These are phyloP conservation scores for Acanthurus tractus DNA, from an alignment of 2,797 vertebrate species.

Conservation along the genomic window DNA sequence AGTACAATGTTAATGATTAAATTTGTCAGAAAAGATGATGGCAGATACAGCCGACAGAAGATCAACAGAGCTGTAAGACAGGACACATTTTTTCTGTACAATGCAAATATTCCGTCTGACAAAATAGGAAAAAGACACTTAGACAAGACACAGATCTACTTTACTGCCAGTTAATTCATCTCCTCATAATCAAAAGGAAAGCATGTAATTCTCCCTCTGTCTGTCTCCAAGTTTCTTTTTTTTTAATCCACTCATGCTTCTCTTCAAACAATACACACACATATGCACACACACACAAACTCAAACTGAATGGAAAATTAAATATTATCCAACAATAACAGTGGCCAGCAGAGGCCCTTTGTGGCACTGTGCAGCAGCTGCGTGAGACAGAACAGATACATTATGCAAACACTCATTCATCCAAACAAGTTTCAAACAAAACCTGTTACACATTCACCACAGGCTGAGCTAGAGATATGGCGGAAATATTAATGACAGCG, in stretches of 20 bases:
- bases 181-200: neutral
- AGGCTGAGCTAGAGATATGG: conserved; percentile 49
- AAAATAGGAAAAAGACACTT: neutral
- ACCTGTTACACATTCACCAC: conserved; percentile 35
- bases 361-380: conserved; percentile 46
- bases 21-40: neutral
- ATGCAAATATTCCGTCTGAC: neutral
- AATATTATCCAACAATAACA: conserved; percentile 73
- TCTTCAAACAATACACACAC: conserved; percentile 23
- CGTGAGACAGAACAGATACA: conserved; percentile 55
- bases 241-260: conserved; percentile 5
- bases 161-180: neutral
- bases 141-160: neutral
- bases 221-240: neutral
- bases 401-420: conserved; percentile 59
- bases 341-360: conserved; percentile 39
- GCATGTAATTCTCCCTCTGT: neutral
- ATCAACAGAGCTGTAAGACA: too few species aligned
- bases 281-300: neutral
- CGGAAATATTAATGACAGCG: conserved; percentile 15
- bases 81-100: neutral
- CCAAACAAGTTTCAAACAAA: conserved; percentile 25
- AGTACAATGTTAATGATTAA: neutral
- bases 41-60: neutral
- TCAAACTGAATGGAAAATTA: conserved; percentile 66